Evolutionary conservation across 2,113 vertebrate genomes (phyloP).

Genomic region (Clarias batrachus): DNA sequence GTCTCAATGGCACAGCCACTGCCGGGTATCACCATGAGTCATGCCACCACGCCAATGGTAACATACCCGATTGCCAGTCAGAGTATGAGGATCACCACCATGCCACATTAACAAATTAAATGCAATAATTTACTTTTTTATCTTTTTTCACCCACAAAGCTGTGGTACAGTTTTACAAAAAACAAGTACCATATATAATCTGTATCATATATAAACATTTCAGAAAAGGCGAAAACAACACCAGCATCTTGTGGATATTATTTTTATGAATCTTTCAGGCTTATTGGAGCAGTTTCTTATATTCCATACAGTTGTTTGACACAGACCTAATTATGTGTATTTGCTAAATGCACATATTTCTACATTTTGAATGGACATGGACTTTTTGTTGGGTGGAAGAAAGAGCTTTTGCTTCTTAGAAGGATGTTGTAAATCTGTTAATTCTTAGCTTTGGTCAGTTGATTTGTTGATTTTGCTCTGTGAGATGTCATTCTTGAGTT

Average conservation of each 20-base stretch:
- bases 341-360: background rate
- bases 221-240: background rate
- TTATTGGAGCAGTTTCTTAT: background rate
- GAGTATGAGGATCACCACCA: constrained; percentile 95
- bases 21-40: constrained; percentile 94
- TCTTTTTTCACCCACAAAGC: background rate
- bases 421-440: background rate
- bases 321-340: background rate
- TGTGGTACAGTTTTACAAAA: background rate
- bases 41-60: constrained; percentile 94
- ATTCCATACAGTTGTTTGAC: background rate
- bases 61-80: constrained; percentile 95
- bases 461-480: background rate
- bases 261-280: background rate
- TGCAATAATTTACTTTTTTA: background rate
- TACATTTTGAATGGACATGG: background rate
- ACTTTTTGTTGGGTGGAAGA: background rate
- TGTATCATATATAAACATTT: background rate
- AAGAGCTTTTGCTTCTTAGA: background rate
- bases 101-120: constrained; percentile 81
- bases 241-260: background rate
- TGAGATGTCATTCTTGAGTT: background rate
- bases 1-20: constrained; percentile 93
- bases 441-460: background rate
- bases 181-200: background rate